Percentiles rank a stretch among this genome's conserved stretches.
These are phyloP conservation scores for Danaus plexippus DNA, from an alignment of 1,140 invertebrate genomes.

Conservation along the genomic window DNA sequence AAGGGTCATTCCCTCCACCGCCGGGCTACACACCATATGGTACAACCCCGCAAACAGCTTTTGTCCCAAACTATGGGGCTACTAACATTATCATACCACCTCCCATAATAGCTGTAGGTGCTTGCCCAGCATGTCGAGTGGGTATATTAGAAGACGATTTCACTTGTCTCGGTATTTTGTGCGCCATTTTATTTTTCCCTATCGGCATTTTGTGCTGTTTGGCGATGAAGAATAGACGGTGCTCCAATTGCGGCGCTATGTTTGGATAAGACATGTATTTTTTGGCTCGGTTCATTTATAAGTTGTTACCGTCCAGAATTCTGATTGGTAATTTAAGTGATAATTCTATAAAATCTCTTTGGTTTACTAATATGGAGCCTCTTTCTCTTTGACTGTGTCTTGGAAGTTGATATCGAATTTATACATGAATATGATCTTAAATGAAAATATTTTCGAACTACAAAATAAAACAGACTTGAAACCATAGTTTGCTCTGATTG, in stretches of 20 bases:
- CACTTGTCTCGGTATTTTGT: constrained; percentile 84
- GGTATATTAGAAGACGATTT: constrained; percentile 89
- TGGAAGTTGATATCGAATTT: too few relatives aligned
- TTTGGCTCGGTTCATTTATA: constrained; percentile 5
- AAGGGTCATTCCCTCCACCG: constrained; percentile 43
- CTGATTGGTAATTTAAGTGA: too few relatives aligned
- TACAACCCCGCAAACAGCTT: constrained; percentile 35
- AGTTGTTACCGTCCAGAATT: too few relatives aligned
- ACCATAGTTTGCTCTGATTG: too few relatives aligned
- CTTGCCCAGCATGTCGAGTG: constrained; percentile 87
- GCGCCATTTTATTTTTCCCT: constrained; percentile 90
- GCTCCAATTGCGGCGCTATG: constrained; percentile 87
- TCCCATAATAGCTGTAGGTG: constrained; percentile 75
- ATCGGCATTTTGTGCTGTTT: constrained; percentile 87
- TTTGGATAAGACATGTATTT: constrained; percentile 72
- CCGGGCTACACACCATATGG: constrained; percentile 51
- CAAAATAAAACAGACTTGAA: too few relatives aligned
- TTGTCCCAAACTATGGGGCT: constrained; percentile 69
- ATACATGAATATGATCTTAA: too few relatives aligned
- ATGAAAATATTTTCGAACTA: too few relatives aligned
- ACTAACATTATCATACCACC: constrained; percentile 64
- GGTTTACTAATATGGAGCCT: too few relatives aligned
- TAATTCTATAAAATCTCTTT: too few relatives aligned
- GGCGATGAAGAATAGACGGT: constrained; percentile 82
- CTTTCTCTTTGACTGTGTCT: too few relatives aligned